Base-by-base conservation (phyloP, 1,140 invertebrate genomes). In the Drosophila ficusphila region DNA sequence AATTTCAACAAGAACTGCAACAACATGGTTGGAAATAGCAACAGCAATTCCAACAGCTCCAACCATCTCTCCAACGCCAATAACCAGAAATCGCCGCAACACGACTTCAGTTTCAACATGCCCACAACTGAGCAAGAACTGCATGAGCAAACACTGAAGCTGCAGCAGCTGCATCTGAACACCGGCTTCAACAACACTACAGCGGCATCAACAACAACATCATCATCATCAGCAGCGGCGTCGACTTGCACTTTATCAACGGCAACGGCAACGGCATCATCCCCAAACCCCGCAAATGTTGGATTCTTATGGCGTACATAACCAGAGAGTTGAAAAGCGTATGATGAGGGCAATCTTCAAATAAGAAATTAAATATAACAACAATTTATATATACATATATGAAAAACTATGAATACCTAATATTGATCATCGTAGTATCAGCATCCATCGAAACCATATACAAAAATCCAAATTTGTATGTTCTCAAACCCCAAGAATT, bases 241-340 rank as follows among this genome's bases (percentile, higher is more conserved):
- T 9, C 36, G 36, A 29, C 71, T 8, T 11, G 53, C 21, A 46
- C 64, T 38, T 29, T 36, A 12, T 53, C 72, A 46, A 31, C 67
- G 49, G 16, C 64, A n/a, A 14, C 58, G 27, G 19, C 67, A 54
- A 47, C 65, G 9, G 12, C 58, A 52, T 39, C 41, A 12, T 23
- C 41, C 38, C 42, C 57, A 29, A 52, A 61, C 34, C 23, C 27
- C 31, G 11, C 64, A 36, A 79, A 61, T 57, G 49, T 49, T 38
- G 46, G 36, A 58, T 79, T 57, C 25, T 36, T 86, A 48, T 86
- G 81, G 81, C 81, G 36, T 31, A 74, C 81, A 85, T 85, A 79
- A 69, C 71, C 79, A 51, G 34, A 75, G 46, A 76, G 57, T 58
- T 76, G 53, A 38, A 18, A 47, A 64, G 41, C 21, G 23, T 12